Base-by-base conservation (phyloP, 1,140 invertebrate species). In the Neelides sp. region DNA sequence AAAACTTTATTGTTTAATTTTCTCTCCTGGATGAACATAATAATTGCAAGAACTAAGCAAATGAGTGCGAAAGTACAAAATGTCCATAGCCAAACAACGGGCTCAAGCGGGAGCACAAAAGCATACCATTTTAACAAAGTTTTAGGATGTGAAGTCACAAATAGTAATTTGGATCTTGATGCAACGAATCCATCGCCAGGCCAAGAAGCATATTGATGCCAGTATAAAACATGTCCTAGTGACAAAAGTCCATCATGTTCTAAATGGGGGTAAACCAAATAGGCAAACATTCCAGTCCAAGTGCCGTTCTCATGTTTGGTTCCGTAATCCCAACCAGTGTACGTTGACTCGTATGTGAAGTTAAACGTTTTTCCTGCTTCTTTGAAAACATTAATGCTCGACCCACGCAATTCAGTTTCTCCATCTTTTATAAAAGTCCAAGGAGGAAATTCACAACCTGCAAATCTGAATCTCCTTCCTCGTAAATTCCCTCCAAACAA, bases 1-100 rank as follows among this genome's bases (percentile, higher is more conserved):
- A 26, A 47, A 1, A 47, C 45, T 19, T 26, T 35, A 15, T 47
- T 36, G 17, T 47, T 47, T 35, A 30, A 47, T 47, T 47, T 22
- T 12, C 10, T 34, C 17, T 35, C 45, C 15, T 30, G 7, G 5
- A 47, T 15, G 32, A 30, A 47, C 45, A 47, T 47, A 13, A 47
- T 36, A 20, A 47, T 20, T n/a, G 32, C 45, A 19, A 36, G 45
- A 13, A 47, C 20, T 3, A 47, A 0, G 13, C 45, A 30, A 1
- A 35, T 7, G 22, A 47, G n/a, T 1, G 37, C 1, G 26, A 36
- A 47, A 1, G 45, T 30, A 3, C 8, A 13, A 24, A 47, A 36
- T 8, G 22, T 36, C 45, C 45, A 47, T 10, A 35, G n/a, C 45
- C 45, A 47, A 1, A 47, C 45, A 1, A 22, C 26, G n/a, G 22